Evolutionary conservation across 1,140 invertebrate species (phyloP), one percentile per base, ranked within the genome.

Genomic region (Hyposmocoma kahamanoa): DNA sequence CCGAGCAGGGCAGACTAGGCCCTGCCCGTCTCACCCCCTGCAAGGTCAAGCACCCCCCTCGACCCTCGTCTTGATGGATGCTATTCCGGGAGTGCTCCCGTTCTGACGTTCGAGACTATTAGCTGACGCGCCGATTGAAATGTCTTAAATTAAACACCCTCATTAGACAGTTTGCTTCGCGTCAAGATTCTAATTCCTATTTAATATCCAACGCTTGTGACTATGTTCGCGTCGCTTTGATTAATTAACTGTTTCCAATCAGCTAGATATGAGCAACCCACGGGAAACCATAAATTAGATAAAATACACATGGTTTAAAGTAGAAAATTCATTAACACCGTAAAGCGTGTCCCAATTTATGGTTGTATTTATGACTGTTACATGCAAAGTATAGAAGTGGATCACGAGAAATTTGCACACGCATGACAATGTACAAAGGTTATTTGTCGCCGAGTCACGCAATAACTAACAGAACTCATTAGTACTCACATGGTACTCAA

Each of bases 11-110:
- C 32, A 17, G 13, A 15, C 11, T 8, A 36, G 32, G 8, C 22
- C 45, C 47, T 19, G 9, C 28, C 55, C 60, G 62, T 57, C 58
- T 46, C 28, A 50, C 48, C 22, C 67, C 67, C 72, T 57, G 54
- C 78, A 82, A 82, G 78, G 78, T 74, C 75, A 78, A 73, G 66
- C 60, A 72, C 63, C 70, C 64, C 71, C 47, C 67, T 57, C 30
- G n/a, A 34, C 9, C 30, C n/a, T n/a, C 60, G 30, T 52, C 50
- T 45, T 62, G 48, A 58, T 46, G 53, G 44, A 53, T 56, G 50
- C 58, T 69, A 73, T 76, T 76, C 65, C 61, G 50, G 62, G 64
- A 61, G 54, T 49, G 50, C 34, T 47, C 56, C 59, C 68, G 62
- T 61, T 62, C 63, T 34, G 15, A 4, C 15, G 30, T n/a, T 34